Base-by-base conservation (phyloP, 2,113 vertebrate species). In the Pampusana beccarii region DNA sequence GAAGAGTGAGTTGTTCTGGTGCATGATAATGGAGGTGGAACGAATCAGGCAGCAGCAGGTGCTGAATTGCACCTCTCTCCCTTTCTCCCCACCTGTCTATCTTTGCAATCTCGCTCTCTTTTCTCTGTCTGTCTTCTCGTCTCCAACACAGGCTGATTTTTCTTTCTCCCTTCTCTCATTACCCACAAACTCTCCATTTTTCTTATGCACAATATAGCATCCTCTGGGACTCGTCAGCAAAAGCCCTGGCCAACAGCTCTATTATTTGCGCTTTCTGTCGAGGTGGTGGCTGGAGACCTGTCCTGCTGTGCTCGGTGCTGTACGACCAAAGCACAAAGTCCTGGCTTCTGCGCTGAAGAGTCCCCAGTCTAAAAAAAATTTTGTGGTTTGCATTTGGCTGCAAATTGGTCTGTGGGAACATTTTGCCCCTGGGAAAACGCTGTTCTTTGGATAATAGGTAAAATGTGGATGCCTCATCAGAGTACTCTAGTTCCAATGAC, bases 401-500 rank as follows among this genome's bases (percentile, higher is more conserved):
- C 77, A 95, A 81, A 93, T 83, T 94, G 61, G 72, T 79, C 86
- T 80, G 29, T 2, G 21, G 62, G 91, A 96, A 96, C 66, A 85
- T 87, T 79, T 92, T 21, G 20, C 91, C 58, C 6, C 18, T 20
- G 46, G 70, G 88, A 91, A 89, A 92, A 91, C 25, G 54, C 51
- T 66, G 53, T 56, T 96, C 91, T 87, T 94, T 72, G 75, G 77
- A 62, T 89, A 96, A 87, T 79, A 95, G 95, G 94, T 94, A 94
- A 91, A 93, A 61, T 80, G 36, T 94, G 89, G 93, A 91, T 72
- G 86, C 86, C 91, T 95, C 92, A 91, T 71, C 91, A 74, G 58
- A 82, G 66, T 79, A 26, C 34, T 79, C 88, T 85, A 79, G 82
- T 95, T 96, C 92, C 96, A 94, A 69, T 93, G 94, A 80, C 53